Evolutionary conservation across 2,888 invertebrate genomes (phyloP), one percentile per base, ranked within the genome.

Genomic region (Thalpophila matura): DNA sequence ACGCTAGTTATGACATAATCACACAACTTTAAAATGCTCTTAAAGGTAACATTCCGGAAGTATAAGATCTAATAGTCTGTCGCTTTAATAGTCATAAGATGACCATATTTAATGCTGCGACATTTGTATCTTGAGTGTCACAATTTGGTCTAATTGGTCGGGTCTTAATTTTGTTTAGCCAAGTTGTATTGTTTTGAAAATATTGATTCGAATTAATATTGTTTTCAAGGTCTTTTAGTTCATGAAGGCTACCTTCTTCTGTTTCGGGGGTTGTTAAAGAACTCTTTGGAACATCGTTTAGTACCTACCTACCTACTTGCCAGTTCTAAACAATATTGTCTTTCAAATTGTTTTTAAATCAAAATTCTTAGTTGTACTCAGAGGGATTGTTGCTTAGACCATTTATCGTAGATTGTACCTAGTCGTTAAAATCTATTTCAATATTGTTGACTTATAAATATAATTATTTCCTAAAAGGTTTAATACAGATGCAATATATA

Each of bases 21-120:
- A 18, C 9, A 45, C 10, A 5, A 16, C 50, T 38, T 22, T 27
- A 40, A 10, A 18, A 26, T 14, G 42, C 18, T 33, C 3, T 9
- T 31, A 47, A 29, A 43, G 14, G 14, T 5, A 22, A 20, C 4
- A 57, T 24, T 57, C 59, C 70, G 77, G 78, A 82, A 81, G 68
- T 65, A 49, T 57, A 50, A 54, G 45, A 63, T 59, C 59, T 64
- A 60, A 65, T 29, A 18, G 54, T 20, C 35, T 1, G 6, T 27
- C 5, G 5, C 20, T 70, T 9, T 22, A 56, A 58, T 33, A 35
- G 51, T 45, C 27, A 49, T 22, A 37, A 51, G 9, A 40, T 68
- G 9, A 22, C 29, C 47, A 26, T 40, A 31, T 37, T n/a, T 4
- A 10, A 33, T 45, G 24, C 4, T 18, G 10, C 7, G 7, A 31